A percentile compares a stretch with the other conserved stretches of the same genome.
Conservation (phyloP, 2,113 vertebrate genomes). For the Axis porcinus region DNA sequence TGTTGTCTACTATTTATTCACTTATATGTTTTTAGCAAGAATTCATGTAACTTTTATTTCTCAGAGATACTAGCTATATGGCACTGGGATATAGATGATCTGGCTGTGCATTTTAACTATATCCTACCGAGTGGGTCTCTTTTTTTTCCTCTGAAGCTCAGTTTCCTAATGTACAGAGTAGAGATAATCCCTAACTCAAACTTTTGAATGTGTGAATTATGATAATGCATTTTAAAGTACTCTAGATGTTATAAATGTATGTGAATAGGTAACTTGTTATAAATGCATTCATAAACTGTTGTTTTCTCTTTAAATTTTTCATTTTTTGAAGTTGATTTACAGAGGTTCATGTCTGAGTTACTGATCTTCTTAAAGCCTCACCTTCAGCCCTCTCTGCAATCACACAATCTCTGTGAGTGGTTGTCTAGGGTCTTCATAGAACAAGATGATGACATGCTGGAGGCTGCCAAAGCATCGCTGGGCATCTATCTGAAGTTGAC, state of each 20-base stretch:
- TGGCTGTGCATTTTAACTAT: neutral
- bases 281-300: neutral
- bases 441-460: constrained; percentile 97
- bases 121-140: neutral
- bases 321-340: constrained; percentile 64
- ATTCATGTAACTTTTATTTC: neutral
- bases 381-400: constrained; percentile 22
- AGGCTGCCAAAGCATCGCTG: constrained; percentile 87
- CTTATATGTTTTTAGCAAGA: neutral
- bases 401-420: constrained; percentile 86
- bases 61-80: neutral
- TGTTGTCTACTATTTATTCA: neutral
- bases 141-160: neutral
- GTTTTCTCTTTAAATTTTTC: neutral
- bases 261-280: neutral
- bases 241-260: neutral
- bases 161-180: neutral
- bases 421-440: constrained; percentile 89
- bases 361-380: constrained; percentile 83
- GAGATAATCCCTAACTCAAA: neutral
- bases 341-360: constrained; percentile 77
- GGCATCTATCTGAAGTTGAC: constrained; percentile 83
- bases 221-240: neutral
- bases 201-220: neutral
- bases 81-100: neutral